phyloP scores from a whole-genome alignment of 92 coral and sea anemone species.

The Galaxea fascicularis region DNA sequence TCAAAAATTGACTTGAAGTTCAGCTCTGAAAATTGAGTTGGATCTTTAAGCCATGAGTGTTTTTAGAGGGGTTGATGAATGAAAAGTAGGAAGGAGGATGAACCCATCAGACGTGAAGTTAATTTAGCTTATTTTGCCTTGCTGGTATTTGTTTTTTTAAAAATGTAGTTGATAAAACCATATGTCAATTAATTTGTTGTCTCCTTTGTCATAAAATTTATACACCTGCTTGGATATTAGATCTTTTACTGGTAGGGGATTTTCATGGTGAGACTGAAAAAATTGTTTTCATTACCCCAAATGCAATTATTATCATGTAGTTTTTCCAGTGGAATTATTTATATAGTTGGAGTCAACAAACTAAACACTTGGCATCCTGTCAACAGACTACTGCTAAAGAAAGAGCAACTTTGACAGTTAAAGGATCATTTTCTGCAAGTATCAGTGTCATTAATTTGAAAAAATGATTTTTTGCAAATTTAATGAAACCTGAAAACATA shows the following conservation, averaged over 20 bases:
- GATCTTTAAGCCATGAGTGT: background rate
- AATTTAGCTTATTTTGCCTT: background rate
- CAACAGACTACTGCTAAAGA: too few species aligned
- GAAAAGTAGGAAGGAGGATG: background rate
- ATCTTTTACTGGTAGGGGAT: background rate
- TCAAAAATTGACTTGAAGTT: too few species aligned
- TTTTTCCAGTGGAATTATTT: background rate
- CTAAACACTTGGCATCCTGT: background rate
- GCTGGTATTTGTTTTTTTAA: background rate
- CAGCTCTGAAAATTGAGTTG: too few species aligned
- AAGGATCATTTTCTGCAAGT: too few species aligned
- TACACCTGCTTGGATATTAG: background rate
- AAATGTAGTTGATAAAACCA: background rate
- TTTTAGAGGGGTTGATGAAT: background rate
- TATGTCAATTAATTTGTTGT: background rate
- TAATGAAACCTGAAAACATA: too few species aligned
- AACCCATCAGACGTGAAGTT: background rate
- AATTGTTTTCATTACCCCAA: background rate
- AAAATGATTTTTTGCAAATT: too few species aligned
- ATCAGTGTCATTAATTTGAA: too few species aligned
- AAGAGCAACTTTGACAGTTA: too few species aligned
- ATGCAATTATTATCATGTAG: background rate
- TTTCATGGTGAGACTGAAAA: background rate
- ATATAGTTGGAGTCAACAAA: background rate
- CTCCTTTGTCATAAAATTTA: background rate